Evolutionary conservation across 2,113 vertebrate species (phyloP).

Genomic region (Datnioides undecimradiatus): DNA sequence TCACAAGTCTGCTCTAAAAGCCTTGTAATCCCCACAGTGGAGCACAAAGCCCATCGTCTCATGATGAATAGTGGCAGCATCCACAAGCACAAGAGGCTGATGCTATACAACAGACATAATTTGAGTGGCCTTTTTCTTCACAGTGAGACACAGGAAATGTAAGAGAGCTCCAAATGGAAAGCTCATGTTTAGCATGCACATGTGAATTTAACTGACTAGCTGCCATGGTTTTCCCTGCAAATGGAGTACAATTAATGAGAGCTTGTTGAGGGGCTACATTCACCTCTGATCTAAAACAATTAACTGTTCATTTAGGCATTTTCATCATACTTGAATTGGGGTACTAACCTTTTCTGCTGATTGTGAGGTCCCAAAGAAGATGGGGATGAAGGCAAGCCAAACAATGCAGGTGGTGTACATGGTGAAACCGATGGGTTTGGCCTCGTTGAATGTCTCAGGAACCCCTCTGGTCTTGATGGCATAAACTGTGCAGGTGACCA

Average conservation of each 20-base stretch:
- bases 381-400: slow-evolving; percentile 98
- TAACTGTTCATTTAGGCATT: neutral
- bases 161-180: slow-evolving; percentile 44
- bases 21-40: slow-evolving; percentile 46
- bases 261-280: neutral
- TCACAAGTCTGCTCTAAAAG: slow-evolving; percentile 39
- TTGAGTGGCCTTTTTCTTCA: slow-evolving; percentile 54
- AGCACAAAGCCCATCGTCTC: slow-evolving; percentile 51
- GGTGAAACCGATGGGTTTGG: slow-evolving; percentile 98
- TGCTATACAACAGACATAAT: slow-evolving; percentile 40
- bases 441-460: slow-evolving; percentile 97
- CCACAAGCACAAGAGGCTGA: slow-evolving; percentile 41
- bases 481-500: slow-evolving; percentile 98
- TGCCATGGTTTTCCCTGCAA: slow-evolving; percentile 6
- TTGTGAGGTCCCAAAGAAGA: slow-evolving; percentile 97
- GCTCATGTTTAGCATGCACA: slow-evolving; percentile 16
- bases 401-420: slow-evolving; percentile 99
- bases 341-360: slow-evolving; percentile 87
- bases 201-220: slow-evolving; percentile 23
- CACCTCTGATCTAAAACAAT: neutral
- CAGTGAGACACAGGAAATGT: slow-evolving; percentile 34
- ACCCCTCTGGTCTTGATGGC: slow-evolving; percentile 97
- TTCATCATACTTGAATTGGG: neutral
- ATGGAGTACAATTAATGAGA: neutral
- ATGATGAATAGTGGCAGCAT: slow-evolving; percentile 49